phyloP scores from a whole-genome alignment of 1,140 invertebrate species.

The Macrosteles quadrilineatus region DNA sequence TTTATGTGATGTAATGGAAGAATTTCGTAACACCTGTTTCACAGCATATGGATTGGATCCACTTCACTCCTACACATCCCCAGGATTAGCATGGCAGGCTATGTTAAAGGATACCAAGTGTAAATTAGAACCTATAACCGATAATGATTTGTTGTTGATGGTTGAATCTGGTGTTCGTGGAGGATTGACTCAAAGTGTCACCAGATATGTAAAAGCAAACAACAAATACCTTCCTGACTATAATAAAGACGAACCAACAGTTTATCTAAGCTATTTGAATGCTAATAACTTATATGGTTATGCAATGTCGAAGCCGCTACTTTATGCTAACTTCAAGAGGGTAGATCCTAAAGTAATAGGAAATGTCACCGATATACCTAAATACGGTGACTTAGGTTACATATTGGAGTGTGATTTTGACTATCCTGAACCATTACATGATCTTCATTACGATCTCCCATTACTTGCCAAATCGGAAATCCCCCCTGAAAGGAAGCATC shows the following conservation, averaged over 20 bases:
- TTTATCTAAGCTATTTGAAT: slow-evolving; percentile 54
- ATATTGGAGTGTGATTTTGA: slow-evolving; percentile 54
- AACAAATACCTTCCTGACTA: slow-evolving; percentile 52
- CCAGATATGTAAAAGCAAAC: slow-evolving; percentile 51
- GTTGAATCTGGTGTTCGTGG: slow-evolving; percentile 46
- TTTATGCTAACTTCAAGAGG: slow-evolving; percentile 53
- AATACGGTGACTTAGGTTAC: slow-evolving; percentile 52
- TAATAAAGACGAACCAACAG: slow-evolving; percentile 45
- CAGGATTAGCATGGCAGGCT: slow-evolving; percentile 50
- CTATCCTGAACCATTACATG: slow-evolving; percentile 52
- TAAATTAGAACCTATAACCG: slow-evolving; percentile 53
- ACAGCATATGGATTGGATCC: slow-evolving; percentile 36
- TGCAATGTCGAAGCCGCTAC: slow-evolving; percentile 52
- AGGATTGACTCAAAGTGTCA: slow-evolving; percentile 45
- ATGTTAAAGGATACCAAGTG: slow-evolving; percentile 50
- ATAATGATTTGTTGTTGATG: slow-evolving; percentile 51
- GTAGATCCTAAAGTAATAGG: slow-evolving; percentile 40
- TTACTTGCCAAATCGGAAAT: slow-evolving; percentile 48
- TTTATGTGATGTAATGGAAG: slow-evolving; percentile 51
- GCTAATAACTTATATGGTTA: slow-evolving; percentile 59
- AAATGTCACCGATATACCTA: slow-evolving; percentile 43
- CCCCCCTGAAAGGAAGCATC: slow-evolving; percentile 21
- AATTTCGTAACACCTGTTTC: slow-evolving; percentile 46
- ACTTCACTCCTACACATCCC: slow-evolving; percentile 47
- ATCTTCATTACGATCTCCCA: slow-evolving; percentile 56